These are phyloP conservation scores for Drosophila rubida DNA, from an alignment of 2,888 invertebrate species.

Conservation along the genomic window DNA sequence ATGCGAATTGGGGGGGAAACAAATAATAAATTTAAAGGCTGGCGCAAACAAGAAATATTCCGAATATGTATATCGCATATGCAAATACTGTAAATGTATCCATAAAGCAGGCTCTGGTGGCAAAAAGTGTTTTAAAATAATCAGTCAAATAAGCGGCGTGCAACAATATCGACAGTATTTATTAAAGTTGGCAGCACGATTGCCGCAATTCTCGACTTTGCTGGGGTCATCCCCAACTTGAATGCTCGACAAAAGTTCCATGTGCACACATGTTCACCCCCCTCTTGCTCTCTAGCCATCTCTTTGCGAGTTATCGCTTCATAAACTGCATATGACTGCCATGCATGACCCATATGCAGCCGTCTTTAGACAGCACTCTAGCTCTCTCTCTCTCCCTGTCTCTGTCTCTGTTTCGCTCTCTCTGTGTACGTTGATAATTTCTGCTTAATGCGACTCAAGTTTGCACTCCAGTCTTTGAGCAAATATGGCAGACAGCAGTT, in stretches of 20 bases:
- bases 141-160: no score
- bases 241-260: slow-evolving; percentile 13
- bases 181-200: neutral
- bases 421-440: slow-evolving; percentile 72
- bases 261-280: slow-evolving; percentile 6
- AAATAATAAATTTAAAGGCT: slow-evolving; percentile 12
- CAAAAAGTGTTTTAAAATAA: no score
- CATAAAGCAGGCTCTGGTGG: no score
- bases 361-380: neutral
- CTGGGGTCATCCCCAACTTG: slow-evolving; percentile 6
- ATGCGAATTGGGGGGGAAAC: slow-evolving; percentile 4
- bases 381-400: neutral
- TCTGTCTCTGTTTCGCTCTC: neutral
- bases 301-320: slow-evolving; percentile 18
- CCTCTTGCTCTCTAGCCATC: neutral
- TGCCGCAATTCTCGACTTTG: slow-evolving; percentile 2
- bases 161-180: no score
- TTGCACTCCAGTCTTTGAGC: slow-evolving; percentile 75
- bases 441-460: slow-evolving; percentile 74
- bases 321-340: slow-evolving; percentile 30
- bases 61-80: slow-evolving; percentile 1
- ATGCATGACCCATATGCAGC: slow-evolving; percentile 22
- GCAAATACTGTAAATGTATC: slow-evolving; percentile 7
- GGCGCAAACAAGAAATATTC: slow-evolving; percentile 4
- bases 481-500: slow-evolving; percentile 67